Evolutionary conservation across 2,797 vertebrate species (phyloP).

Genomic region (Chelonia mydas): DNA sequence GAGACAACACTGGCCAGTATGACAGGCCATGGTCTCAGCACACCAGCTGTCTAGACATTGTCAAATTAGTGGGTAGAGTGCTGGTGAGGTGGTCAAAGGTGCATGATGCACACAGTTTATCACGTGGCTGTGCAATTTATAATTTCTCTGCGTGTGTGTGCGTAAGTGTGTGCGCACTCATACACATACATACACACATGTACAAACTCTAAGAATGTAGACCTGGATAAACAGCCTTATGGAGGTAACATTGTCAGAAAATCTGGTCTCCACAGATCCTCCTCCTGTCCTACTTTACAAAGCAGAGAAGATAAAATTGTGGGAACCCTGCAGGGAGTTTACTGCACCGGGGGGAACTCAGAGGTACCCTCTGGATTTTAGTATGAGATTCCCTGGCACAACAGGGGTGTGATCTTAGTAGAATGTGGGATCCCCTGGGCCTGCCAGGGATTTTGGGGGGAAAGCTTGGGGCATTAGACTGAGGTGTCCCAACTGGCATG

Average conservation of each 20-base stretch:
- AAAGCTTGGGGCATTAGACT: neutral
- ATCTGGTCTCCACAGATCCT: neutral
- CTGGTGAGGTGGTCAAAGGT: neutral
- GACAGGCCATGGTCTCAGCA: neutral
- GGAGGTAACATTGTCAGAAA: neutral
- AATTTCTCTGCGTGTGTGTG: neutral
- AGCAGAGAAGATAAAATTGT: neutral
- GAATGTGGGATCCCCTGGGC: neutral
- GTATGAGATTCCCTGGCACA: neutral
- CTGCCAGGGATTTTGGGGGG: neutral
- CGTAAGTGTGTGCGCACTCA: no score
- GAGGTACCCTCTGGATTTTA: neutral
- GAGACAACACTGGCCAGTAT: neutral
- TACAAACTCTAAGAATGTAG: neutral
- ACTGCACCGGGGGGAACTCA: neutral
- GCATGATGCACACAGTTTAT: accelerated
- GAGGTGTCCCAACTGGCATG: conserved; percentile 31
- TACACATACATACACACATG: accelerated
- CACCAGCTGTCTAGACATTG: neutral
- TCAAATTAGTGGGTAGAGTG: neutral
- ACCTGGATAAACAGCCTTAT: neutral
- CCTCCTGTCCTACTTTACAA: neutral
- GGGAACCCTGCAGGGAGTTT: neutral
- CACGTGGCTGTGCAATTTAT: accelerated
- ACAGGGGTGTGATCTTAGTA: neutral